Evolutionary conservation across 1,140 invertebrate genomes (phyloP).

Genomic region (Bombus polaris): DNA sequence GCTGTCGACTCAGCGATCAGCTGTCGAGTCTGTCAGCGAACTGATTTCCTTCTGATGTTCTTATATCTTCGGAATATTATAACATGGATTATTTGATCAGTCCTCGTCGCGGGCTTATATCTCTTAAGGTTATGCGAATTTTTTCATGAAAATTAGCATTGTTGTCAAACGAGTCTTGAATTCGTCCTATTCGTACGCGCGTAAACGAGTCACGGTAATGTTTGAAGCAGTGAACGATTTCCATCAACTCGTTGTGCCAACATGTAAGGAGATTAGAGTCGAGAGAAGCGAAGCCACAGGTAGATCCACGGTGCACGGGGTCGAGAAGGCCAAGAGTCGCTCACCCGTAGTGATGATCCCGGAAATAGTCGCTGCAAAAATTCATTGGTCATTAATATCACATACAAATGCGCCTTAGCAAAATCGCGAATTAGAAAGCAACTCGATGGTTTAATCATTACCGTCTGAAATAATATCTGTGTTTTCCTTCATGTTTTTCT

Average conservation of each 20-base stretch:
- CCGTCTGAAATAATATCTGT: neutral
- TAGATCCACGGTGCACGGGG: conserved; percentile 9
- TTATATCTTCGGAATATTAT: neutral
- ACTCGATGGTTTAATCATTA: neutral
- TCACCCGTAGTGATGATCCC: conserved; percentile 45
- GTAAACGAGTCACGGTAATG: neutral
- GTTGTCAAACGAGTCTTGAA: neutral
- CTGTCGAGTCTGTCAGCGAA: conserved; percentile 49
- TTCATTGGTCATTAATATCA: conserved; percentile 11
- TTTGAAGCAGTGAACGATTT: conserved; percentile 13
- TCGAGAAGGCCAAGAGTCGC: conserved; percentile 36
- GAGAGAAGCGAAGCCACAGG: conserved; percentile 27
- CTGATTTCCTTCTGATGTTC: neutral
- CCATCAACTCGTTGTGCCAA: conserved; percentile 1
- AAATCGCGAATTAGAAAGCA: neutral
- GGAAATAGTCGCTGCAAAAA: conserved; percentile 39
- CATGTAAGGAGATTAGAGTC: conserved; percentile 26
- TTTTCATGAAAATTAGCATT: conserved; percentile 5
- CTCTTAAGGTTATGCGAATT: neutral
- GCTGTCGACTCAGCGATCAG: conserved; percentile 43
- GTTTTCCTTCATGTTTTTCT: neutral
- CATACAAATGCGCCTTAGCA: neutral
- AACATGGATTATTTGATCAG: neutral
- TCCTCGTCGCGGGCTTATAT: no score
- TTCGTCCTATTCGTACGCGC: neutral